Evolutionary conservation across 2,797 vertebrate genomes (phyloP).

Genomic region (Anas bahamensis): DNA sequence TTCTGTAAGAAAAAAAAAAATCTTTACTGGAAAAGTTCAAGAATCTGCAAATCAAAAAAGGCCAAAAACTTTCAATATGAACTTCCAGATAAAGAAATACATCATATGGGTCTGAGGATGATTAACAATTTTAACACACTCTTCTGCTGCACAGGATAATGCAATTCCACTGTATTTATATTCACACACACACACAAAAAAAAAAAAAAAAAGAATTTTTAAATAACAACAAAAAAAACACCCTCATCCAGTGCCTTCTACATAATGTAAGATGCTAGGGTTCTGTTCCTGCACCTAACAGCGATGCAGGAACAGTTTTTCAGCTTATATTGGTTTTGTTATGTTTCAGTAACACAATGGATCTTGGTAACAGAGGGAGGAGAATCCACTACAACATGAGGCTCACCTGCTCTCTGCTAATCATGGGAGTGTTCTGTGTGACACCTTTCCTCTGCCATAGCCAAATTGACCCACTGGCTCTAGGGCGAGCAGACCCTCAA

Average conservation of each 20-base stretch:
- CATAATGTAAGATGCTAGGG: not conserved
- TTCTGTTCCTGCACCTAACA: not conserved
- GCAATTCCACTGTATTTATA: not conserved
- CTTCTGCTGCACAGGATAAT: not conserved
- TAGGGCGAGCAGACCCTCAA: constrained; percentile 84
- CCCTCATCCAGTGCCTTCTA: not conserved
- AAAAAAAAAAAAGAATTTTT: too few species aligned
- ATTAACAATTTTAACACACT: not conserved
- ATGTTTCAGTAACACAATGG: constrained; percentile 62
- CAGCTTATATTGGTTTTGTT: constrained; percentile 23
- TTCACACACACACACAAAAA: too few species aligned
- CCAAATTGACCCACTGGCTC: constrained; percentile 85
- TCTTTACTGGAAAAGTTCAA: not conserved
- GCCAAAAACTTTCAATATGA: not conserved
- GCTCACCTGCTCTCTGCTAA: constrained; percentile 75
- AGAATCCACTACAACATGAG: constrained; percentile 67
- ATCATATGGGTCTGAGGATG: not conserved
- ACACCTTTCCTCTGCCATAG: constrained; percentile 78
- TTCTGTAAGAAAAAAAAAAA: not conserved
- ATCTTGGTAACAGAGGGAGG: constrained; percentile 60
- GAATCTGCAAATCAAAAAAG: not conserved
- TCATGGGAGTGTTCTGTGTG: constrained; percentile 80
- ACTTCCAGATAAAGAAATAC: not conserved
- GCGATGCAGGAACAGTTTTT: not conserved
- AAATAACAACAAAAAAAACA: not conserved